Conservation (phyloP, 2,888 invertebrate species). For the Melanotus villosus region DNA sequence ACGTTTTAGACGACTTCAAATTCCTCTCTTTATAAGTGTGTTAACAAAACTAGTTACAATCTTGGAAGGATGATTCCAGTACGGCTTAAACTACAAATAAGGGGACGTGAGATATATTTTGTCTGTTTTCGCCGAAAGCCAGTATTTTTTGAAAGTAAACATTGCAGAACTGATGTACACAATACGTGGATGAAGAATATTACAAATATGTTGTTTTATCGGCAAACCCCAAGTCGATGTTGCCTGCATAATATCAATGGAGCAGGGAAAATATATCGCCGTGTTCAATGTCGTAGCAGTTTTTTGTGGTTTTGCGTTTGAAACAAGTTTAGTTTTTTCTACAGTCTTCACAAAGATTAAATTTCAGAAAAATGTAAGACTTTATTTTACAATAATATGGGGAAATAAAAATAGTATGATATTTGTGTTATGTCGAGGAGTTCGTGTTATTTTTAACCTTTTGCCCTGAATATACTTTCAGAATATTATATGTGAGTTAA, state of each 20-base stretch:
- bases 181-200: constrained; percentile 10
- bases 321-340: no score
- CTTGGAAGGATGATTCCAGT: no score
- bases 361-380: no score
- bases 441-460: neutral
- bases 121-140: neutral
- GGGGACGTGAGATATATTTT: neutral
- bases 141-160: constrained; percentile 6
- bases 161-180: constrained; percentile 7
- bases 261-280: constrained; percentile 54
- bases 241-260: constrained; percentile 60
- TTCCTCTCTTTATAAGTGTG: no score
- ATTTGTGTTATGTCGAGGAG: neutral
- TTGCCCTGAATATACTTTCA: neutral
- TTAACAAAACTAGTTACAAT: no score
- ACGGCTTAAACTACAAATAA: no score
- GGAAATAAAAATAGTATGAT: neutral
- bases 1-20: no score
- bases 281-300: neutral
- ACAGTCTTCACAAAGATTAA: no score
- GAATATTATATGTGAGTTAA: neutral
- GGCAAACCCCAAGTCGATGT: constrained; percentile 45
- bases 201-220: constrained; percentile 41
- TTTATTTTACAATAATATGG: neutral
- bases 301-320: no score